These are phyloP conservation scores for Sebastiscus tertius DNA, from an alignment of 2,797 vertebrate genomes.

Conservation along the genomic window DNA sequence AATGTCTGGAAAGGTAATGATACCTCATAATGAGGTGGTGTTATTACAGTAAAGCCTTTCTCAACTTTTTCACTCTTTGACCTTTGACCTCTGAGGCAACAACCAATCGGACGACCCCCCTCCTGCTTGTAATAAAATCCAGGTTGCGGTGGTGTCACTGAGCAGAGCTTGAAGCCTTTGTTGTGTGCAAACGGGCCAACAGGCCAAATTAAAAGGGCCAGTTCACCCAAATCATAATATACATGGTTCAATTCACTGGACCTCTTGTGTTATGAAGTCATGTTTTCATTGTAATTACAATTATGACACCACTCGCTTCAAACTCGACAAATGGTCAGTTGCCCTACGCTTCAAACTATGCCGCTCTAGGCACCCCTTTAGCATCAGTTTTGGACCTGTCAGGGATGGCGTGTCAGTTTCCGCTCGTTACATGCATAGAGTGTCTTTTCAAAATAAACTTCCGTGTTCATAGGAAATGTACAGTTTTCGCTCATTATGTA, in stretches of 20 bases:
- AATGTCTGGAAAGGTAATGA: slow-evolving; percentile 7
- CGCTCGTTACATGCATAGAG: no score
- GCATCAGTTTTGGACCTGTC: no score
- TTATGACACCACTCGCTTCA: not conserved
- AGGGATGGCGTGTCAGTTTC: no score
- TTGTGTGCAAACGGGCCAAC: not conserved
- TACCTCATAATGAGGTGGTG: slow-evolving; percentile 37
- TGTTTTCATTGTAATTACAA: no score
- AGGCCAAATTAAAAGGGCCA: not conserved
- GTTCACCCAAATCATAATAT: not conserved
- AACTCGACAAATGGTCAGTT: no score
- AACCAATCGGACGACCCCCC: not conserved
- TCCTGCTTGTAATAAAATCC: slow-evolving; percentile 26
- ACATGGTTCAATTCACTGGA: not conserved
- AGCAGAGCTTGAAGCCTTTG: not conserved
- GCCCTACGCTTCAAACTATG: no score
- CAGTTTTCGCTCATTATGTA: no score
- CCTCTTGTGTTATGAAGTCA: not conserved
- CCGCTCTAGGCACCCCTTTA: no score
- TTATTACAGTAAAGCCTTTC: slow-evolving; percentile 48
- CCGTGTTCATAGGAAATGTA: no score
- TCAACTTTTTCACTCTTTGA: slow-evolving; percentile 29
- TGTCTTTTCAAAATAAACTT: no score
- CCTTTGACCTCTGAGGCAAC: slow-evolving; percentile 46
- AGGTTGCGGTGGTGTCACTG: not conserved